A percentile compares a stretch with the other conserved stretches of the same genome.
Conservation (phyloP, 1,140 invertebrate genomes). For the Penaeus vannamei region DNA sequence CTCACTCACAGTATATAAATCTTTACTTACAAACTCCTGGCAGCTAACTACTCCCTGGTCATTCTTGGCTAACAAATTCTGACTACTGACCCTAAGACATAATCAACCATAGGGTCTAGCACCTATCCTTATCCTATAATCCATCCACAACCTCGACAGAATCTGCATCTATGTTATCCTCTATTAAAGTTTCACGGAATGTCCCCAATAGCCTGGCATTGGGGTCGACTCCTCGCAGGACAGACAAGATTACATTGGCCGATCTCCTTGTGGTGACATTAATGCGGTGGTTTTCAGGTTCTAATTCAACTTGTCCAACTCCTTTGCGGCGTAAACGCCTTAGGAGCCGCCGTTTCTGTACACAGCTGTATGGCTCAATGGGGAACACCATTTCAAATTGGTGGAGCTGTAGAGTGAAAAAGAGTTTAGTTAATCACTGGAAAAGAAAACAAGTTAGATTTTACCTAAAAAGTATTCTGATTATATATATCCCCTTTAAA, state of each 20-base stretch:
- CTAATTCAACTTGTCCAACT: constrained; percentile 55
- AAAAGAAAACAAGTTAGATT: neutral
- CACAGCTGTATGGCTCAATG: constrained; percentile 38
- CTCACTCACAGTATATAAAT: no score
- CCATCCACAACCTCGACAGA: constrained; percentile 32
- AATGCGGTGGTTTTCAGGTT: constrained; percentile 62
- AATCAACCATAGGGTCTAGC: constrained; percentile 34
- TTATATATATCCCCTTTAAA: no score
- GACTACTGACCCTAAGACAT: neutral
- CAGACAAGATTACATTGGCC: constrained; percentile 53
- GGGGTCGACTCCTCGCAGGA: constrained; percentile 55
- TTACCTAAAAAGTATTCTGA: neutral
- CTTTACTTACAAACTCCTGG: no score
- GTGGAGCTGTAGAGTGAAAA: constrained; percentile 55
- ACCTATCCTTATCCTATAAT: constrained; percentile 47
- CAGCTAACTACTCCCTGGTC: neutral
- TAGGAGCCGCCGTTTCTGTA: constrained; percentile 52
- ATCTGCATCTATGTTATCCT: constrained; percentile 34
- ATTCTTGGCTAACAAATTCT: neutral
- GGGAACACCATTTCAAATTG: constrained; percentile 62
- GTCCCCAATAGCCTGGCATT: constrained; percentile 51
- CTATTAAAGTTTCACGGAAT: constrained; percentile 28
- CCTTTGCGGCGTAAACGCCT: constrained; percentile 56
- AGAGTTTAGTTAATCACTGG: neutral
- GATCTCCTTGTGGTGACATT: constrained; percentile 59